Base-by-base conservation (phyloP, 2,888 invertebrate species). In the Kuschelorhynchus macadamiae region DNA sequence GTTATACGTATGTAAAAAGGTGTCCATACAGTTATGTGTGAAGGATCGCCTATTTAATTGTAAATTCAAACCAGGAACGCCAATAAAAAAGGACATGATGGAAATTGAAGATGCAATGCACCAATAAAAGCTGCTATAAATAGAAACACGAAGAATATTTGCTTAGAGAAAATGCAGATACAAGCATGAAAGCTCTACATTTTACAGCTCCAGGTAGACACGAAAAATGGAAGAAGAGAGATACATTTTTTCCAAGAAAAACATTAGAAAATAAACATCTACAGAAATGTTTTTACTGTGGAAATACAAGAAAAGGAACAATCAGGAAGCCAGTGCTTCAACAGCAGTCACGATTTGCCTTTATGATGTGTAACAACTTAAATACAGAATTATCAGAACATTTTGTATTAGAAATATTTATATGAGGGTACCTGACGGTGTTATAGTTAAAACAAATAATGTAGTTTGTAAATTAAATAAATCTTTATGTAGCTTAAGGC, bases 371-470 rank as follows among this genome's bases (percentile, higher is more conserved):
- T n/a, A n/a, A n/a, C n/a, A n/a, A n/a, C n/a, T n/a, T n/a, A n/a
- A n/a, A n/a, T n/a, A n/a, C n/a, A n/a, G n/a, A n/a, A n/a, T n/a
- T n/a, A n/a, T n/a, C n/a, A n/a, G n/a, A n/a, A n/a, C n/a, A n/a
- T n/a, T n/a, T n/a, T n/a, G n/a, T n/a, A n/a, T n/a, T n/a, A n/a
- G n/a, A 44, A 60, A 71, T 17, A 56, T 56, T 30, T 42, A 56
- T 56, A 75, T 76, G 75, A 44, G 49, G 68, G 41, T 73, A 12
- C 76, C 74, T 25, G 70, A 73, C 14, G 71, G 74, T 8, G 32
- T 76, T 39, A 25, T 25, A 25, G 25, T 25, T 25, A 25, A 25
- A 25, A 7, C 4, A 25, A 25, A 25, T 5, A 25, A 25, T 18
- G 17, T 41, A 5, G 14, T 41, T 57, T 25, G 25, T 25, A 25